Evolutionary conservation across 2,797 vertebrate species (phyloP).

Genomic region (Numenius phaeopus): DNA sequence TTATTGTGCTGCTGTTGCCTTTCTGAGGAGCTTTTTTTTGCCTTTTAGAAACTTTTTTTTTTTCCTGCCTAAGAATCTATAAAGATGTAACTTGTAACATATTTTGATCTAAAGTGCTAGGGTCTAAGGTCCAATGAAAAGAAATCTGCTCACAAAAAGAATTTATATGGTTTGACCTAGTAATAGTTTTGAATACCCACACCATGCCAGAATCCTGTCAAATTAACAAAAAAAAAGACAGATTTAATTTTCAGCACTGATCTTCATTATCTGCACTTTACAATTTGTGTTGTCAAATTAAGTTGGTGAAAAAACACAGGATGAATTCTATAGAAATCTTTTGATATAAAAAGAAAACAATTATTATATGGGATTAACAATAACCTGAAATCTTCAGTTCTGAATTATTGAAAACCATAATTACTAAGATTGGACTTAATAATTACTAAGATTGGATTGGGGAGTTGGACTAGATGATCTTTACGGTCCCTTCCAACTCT

Average conservation of each 20-base stretch:
- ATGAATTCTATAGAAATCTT: not conserved
- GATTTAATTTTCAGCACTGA: not conserved
- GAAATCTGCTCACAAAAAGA: not conserved
- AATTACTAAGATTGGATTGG: too few relatives aligned
- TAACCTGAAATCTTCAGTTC: not conserved
- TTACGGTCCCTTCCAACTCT: too few relatives aligned
- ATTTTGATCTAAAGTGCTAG: not conserved
- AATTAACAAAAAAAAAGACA: not conserved
- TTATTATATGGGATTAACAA: not conserved
- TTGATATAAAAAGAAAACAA: not conserved
- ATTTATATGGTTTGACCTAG: not conserved
- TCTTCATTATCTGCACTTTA: not conserved
- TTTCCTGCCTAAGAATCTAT: not conserved
- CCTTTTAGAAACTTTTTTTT: not conserved
- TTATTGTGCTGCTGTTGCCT: not conserved
- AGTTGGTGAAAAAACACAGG: not conserved
- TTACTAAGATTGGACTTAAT: not conserved
- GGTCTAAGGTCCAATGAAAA: not conserved
- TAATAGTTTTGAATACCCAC: not conserved
- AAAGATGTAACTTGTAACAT: not conserved
- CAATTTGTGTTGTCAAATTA: not conserved
- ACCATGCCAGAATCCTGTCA: not conserved
- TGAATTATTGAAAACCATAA: not conserved
- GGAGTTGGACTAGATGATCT: too few relatives aligned
- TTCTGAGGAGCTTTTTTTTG: not conserved